Conservation (phyloP, 2,888 invertebrate species). For the Agrochola lota region DNA sequence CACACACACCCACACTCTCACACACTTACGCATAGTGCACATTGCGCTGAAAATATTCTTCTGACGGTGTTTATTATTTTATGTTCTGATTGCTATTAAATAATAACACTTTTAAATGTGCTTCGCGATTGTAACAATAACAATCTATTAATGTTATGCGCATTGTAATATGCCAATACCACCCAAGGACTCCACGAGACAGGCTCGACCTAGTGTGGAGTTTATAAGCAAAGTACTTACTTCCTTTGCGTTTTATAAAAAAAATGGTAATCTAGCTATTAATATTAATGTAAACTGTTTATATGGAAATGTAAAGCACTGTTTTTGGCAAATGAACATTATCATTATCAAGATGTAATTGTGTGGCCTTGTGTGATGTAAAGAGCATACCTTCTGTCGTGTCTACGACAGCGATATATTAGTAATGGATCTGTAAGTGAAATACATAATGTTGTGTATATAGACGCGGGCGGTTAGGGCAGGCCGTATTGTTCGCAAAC, state of each 20-base stretch:
- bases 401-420: background rate
- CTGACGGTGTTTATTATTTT: no score
- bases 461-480: slow-evolving; percentile 2
- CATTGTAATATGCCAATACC: background rate
- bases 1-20: no score
- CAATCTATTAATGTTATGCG: background rate
- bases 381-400: slow-evolving; percentile 21
- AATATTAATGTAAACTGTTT: background rate
- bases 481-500: slow-evolving; percentile 37
- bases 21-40: no score
- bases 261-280: background rate
- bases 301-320: background rate
- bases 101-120: no score
- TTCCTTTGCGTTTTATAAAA: background rate
- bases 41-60: no score
- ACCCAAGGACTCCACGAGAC: background rate
- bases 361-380: background rate
- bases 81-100: no score
- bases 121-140: background rate
- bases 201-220: no score
- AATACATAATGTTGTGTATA: slow-evolving; percentile 24
- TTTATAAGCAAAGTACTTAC: background rate
- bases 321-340: background rate
- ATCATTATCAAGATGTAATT: background rate
- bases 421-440: slow-evolving; percentile 41